Conservation (phyloP, 2,888 invertebrate species). For the Paralinhomoeus sp. region DNA sequence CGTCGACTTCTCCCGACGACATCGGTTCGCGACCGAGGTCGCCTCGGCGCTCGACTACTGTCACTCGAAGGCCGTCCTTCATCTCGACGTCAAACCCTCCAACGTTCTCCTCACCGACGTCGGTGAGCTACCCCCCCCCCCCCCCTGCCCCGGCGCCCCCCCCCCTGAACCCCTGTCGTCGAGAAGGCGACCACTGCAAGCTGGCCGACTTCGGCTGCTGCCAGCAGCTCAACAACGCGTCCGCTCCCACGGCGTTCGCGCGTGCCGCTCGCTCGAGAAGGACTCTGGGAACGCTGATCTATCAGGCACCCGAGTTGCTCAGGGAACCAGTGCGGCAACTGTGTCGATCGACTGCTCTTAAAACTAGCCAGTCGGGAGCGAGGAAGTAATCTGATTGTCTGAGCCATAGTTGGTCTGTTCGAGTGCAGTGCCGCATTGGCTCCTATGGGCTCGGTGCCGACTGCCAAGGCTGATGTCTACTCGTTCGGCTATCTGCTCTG, state of each 20-base stretch:
- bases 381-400: too few species aligned
- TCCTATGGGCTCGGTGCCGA: neutral
- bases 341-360: too few species aligned
- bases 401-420: too few species aligned
- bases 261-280: neutral
- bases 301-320: slow-evolving; percentile 4
- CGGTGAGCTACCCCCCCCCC: neutral
- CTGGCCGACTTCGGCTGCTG: slow-evolving; percentile 6
- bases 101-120: slow-evolving; percentile 3
- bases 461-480: slow-evolving; percentile 4
- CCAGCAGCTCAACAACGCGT: neutral
- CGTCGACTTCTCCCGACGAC: neutral
- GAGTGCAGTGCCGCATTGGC: too few species aligned
- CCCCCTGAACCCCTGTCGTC: neutral
- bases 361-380: too few species aligned
- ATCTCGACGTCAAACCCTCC: slow-evolving; percentile 5
- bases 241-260: neutral
- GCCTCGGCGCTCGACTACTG: slow-evolving; percentile 4
- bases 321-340: too few species aligned
- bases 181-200: neutral
- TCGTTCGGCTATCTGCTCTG: slow-evolving; percentile 5
- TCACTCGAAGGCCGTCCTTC: slow-evolving; percentile 2
- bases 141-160: neutral
- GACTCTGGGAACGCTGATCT: slow-evolving; percentile 3
- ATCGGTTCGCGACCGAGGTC: neutral